Conservation (phyloP, 2,888 invertebrate species). For the Agonopterix subpropinquella region DNA sequence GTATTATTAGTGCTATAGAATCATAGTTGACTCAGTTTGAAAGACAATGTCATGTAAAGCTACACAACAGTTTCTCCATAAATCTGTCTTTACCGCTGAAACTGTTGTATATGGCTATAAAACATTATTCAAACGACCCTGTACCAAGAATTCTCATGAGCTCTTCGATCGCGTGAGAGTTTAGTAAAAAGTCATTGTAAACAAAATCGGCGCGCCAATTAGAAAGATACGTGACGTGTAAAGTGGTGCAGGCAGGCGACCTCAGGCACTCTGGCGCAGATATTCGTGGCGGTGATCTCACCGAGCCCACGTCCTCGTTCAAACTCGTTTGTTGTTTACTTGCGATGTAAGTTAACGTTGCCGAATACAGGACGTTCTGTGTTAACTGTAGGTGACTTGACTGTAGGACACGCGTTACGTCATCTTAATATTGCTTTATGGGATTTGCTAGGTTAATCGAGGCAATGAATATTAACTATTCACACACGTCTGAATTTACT, state of each 20-base stretch:
- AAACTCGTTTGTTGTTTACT: constrained; percentile 74
- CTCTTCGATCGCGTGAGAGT: constrained; percentile 32
- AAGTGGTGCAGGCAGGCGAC: constrained; percentile 62
- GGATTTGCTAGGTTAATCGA: neutral
- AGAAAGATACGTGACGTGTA: constrained; percentile 62
- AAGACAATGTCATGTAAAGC: too few species aligned
- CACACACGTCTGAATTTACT: too few species aligned
- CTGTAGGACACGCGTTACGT: constrained; percentile 42
- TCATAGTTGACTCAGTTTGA: too few species aligned
- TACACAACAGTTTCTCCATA: too few species aligned
- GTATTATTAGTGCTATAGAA: too few species aligned
- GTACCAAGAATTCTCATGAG: too few species aligned
- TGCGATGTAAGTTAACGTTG: constrained; percentile 56
- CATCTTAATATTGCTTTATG: constrained; percentile 20
- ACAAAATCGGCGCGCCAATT: constrained; percentile 58
- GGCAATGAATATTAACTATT: too few species aligned
- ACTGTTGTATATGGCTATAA: too few species aligned
- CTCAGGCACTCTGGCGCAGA: constrained; percentile 34
- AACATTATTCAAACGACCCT: too few species aligned
- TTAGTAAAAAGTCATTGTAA: constrained; percentile 42
- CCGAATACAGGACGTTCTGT: constrained; percentile 51
- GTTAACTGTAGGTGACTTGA: constrained; percentile 20
- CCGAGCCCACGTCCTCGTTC: constrained; percentile 68
- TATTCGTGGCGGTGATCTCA: constrained; percentile 72
- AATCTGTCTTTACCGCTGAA: too few species aligned